Evolutionary conservation across 2,113 vertebrate genomes (phyloP).

Genomic region (Geococcyx californianus): DNA sequence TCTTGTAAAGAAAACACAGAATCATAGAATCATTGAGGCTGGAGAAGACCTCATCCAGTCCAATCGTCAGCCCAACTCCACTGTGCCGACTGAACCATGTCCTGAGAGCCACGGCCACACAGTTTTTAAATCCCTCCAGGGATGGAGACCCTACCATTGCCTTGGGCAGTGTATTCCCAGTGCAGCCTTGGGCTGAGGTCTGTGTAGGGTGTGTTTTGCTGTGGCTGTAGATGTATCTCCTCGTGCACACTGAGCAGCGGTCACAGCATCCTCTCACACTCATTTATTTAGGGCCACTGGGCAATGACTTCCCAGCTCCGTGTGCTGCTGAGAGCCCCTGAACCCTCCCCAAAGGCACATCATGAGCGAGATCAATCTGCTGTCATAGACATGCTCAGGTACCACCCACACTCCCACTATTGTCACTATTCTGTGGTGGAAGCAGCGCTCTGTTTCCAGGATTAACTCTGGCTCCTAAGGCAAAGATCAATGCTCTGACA

Average conservation of each 20-base stretch:
- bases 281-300: not conserved
- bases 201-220: rapidly evolving
- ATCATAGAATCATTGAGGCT: no score
- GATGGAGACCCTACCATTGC: no score
- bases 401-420: not conserved
- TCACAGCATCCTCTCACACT: not conserved
- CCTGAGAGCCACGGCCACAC: no score
- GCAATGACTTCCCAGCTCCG: not conserved
- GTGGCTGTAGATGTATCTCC: not conserved
- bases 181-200: not conserved
- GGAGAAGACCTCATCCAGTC: no score
- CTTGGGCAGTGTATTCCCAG: not conserved
- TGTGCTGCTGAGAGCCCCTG: not conserved
- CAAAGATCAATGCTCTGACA: not conserved
- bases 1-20: not conserved
- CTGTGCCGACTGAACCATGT: no score
- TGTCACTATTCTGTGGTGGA: rapidly evolving
- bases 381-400: not conserved
- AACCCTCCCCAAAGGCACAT: not conserved
- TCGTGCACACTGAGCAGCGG: not conserved
- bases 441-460: not conserved
- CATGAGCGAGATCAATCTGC: not conserved
- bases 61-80: no score
- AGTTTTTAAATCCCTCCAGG: no score
- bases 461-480: not conserved